Evolutionary conservation across 2,797 vertebrate genomes (phyloP).

Genomic region (Ctenosaura bakeri): DNA sequence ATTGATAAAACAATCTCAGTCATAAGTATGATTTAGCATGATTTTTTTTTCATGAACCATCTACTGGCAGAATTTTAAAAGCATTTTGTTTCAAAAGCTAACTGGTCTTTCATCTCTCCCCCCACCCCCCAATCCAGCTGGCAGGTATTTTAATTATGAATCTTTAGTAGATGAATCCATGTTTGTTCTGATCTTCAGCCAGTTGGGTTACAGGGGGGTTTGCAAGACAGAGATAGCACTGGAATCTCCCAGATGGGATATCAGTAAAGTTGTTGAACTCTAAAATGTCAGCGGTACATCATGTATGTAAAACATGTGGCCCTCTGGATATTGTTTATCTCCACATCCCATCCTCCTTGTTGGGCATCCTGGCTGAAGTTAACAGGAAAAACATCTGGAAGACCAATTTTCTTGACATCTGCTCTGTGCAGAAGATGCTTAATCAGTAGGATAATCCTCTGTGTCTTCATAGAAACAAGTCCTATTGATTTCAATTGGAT

Average conservation of each 20-base stretch:
- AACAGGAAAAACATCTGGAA: neutral
- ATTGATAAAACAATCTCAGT: neutral
- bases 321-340: neutral
- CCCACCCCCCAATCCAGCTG: no score
- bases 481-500: neutral
- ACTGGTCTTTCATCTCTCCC: slow-evolving; percentile 28
- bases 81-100: neutral
- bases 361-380: neutral
- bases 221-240: slow-evolving; percentile 42
- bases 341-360: neutral
- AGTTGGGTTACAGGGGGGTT: slow-evolving; percentile 39
- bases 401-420: neutral
- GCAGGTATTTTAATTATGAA: neutral
- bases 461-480: neutral
- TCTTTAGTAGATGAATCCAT: slow-evolving; percentile 34
- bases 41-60: slow-evolving; percentile 23
- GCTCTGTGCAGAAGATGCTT: neutral
- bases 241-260: slow-evolving; percentile 47
- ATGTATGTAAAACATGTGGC: no score
- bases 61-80: neutral
- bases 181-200: slow-evolving; percentile 54
- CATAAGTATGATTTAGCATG: neutral
- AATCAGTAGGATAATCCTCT: neutral
- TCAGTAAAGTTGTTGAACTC: slow-evolving; percentile 27
- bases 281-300: slow-evolving; percentile 9